Base-by-base conservation (phyloP, 2,797 vertebrate species). In the Chelonia mydas region DNA sequence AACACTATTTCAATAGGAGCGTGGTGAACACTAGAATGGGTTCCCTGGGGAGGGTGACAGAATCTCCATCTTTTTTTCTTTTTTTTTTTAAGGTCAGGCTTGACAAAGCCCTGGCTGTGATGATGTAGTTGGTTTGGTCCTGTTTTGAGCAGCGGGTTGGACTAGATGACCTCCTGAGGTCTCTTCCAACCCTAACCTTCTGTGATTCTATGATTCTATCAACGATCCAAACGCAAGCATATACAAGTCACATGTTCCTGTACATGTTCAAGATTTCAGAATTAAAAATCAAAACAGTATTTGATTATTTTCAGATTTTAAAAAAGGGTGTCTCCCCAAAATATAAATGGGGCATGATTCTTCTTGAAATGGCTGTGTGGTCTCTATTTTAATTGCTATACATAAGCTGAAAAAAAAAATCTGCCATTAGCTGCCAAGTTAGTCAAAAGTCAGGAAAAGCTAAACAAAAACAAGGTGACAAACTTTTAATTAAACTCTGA, bases 351-450 rank as follows among this genome's bases (percentile, higher is more conserved):
- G 92, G 86, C 47, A 61, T 21, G 79, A 91, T 96, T 94, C 41
- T 47, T 57, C 6, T 25, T 82, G 54, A 82, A 47, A 59, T 47
- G 28, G 51, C 92, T 79, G 27, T 91, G 65, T 90, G 92, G 11
- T 83, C 92, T 96, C 88, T 96, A 81, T 84, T 96, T 92, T 97
- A 95, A 96, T 97, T 97, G 93, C 83, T 93, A 83, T 93, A 90
- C 82, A 45, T 79, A 94, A 96, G 93, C 94, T 97, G 92, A 96
- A 94, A 97, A 97, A 91, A 96, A 91, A 96, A 97, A 94, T 88
- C 88, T 89, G 93, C 93, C 96, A 94, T 97, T 96, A 96, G 96
- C 96, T 97, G 94, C 96, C 94, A 97, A 96, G 94, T 96, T 97
- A 97, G 83, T 96, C 85, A 97, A 96, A 97, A 97, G 95, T 96